Evolutionary conservation across 2,888 invertebrate genomes (phyloP).

Genomic region (Leuctra nigra): DNA sequence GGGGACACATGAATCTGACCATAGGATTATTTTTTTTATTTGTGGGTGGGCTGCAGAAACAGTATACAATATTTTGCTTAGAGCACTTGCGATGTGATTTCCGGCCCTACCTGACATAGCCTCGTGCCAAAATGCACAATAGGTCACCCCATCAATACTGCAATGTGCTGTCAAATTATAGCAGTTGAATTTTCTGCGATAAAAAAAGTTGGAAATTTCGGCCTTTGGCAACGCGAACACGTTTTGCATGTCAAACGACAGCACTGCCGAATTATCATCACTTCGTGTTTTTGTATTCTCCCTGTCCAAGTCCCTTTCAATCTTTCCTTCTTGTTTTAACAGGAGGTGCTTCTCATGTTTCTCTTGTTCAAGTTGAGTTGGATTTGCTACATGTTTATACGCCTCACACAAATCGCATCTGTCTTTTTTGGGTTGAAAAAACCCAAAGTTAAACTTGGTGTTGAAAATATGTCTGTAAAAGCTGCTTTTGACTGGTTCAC

Average conservation of each 20-base stretch:
- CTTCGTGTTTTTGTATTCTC: too few relatives aligned
- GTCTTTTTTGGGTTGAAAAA: too few relatives aligned
- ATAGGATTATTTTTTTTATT: conserved; percentile 24
- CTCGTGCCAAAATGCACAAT: conserved; percentile 23
- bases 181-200: neutral
- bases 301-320: too few relatives aligned
- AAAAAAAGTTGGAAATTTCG: neutral
- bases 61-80: conserved; percentile 23
- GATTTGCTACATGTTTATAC: too few relatives aligned
- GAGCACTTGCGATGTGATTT: conserved; percentile 23
- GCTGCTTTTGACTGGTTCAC: too few relatives aligned
- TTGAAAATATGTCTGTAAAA: too few relatives aligned
- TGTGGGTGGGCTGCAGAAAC: conserved; percentile 14
- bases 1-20: conserved; percentile 26
- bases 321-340: too few relatives aligned
- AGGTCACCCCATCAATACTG: neutral
- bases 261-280: too few relatives aligned
- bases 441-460: too few relatives aligned
- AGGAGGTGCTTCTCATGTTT: too few relatives aligned
- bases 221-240: neutral
- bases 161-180: conserved; percentile 5
- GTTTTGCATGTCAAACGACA: conserved; percentile 4
- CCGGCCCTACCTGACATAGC: conserved; percentile 19
- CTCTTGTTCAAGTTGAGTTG: too few relatives aligned
- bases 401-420: too few relatives aligned